Evolutionary conservation across 1,140 invertebrate genomes (phyloP).

Genomic region (Drosophila prosaltans): DNA sequence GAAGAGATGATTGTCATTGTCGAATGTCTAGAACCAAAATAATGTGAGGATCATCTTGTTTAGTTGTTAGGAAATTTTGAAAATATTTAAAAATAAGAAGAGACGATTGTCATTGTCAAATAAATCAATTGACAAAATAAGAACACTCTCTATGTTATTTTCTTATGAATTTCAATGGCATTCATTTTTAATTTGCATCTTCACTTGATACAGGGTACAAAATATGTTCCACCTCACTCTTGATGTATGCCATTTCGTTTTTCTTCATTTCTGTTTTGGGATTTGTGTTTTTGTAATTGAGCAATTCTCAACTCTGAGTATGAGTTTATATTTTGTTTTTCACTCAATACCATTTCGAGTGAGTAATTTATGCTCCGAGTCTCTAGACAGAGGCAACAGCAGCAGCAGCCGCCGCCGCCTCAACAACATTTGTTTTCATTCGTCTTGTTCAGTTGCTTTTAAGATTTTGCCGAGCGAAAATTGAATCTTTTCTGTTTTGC

Average conservation of each 20-base stretch:
- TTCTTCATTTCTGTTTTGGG: conserved; percentile 30
- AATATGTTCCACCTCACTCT: background rate
- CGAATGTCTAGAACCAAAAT: no score
- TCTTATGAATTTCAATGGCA: no score
- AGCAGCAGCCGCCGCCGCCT: conserved; percentile 59
- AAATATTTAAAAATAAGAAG: no score
- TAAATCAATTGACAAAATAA: no score
- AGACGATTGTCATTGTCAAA: no score
- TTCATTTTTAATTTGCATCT: no score
- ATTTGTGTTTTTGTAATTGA: conserved; percentile 48
- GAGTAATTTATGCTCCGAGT: conserved; percentile 56
- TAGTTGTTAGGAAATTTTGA: no score
- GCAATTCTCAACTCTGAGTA: conserved; percentile 5
- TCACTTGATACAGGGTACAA: background rate
- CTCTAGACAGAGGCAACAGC: background rate
- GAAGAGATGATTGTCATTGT: no score
- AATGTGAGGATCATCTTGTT: no score
- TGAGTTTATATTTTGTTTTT: background rate
- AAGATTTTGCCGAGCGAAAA: conserved; percentile 82
- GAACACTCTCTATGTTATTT: no score
- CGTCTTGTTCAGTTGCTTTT: conserved; percentile 80
- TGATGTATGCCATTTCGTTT: background rate
- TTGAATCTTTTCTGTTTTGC: conserved; percentile 53
- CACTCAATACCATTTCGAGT: conserved; percentile 32
- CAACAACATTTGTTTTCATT: conserved; percentile 56